Percentiles rank a stretch among this genome's conserved stretches.
These are phyloP conservation scores for Carcharodon carcharias DNA, from an alignment of 2,797 vertebrate species.

Conservation along the genomic window DNA sequence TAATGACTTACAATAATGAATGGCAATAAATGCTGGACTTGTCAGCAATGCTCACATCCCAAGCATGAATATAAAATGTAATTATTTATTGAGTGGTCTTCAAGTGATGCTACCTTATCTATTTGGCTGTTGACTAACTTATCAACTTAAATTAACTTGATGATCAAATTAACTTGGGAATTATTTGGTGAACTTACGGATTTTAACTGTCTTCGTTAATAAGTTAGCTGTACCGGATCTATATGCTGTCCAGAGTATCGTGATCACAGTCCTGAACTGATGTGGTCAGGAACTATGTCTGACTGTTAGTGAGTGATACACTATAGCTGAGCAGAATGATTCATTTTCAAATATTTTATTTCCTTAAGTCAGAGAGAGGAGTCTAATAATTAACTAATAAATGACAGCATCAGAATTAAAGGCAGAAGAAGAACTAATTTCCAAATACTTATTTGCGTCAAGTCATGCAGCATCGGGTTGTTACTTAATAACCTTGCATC, in stretches of 20 bases:
- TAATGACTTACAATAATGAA: neutral
- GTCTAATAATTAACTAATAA: neutral
- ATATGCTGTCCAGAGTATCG: neutral
- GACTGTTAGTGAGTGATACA: neutral
- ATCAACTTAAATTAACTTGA: neutral
- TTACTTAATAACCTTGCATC: neutral
- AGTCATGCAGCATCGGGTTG: neutral
- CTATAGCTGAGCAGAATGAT: neutral
- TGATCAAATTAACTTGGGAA: neutral
- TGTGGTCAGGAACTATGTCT: neutral
- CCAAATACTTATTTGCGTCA: conserved; percentile 11
- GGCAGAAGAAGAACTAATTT: neutral
- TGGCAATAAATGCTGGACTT: neutral
- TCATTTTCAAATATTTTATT: neutral
- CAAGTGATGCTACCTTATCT: neutral
- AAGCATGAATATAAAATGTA: no score
- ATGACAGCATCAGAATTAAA: neutral
- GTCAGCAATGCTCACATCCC: no score
- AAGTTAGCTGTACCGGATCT: neutral
- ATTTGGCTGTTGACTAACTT: neutral
- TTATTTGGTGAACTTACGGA: neutral
- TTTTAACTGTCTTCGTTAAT: no score
- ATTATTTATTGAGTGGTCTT: no score
- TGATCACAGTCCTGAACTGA: neutral
- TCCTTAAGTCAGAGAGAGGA: neutral